Percentiles rank a stretch among this genome's conserved stretches.
phyloP scores from a whole-genome alignment of 2,113 vertebrate species.

The Montifringilla adamsi region DNA sequence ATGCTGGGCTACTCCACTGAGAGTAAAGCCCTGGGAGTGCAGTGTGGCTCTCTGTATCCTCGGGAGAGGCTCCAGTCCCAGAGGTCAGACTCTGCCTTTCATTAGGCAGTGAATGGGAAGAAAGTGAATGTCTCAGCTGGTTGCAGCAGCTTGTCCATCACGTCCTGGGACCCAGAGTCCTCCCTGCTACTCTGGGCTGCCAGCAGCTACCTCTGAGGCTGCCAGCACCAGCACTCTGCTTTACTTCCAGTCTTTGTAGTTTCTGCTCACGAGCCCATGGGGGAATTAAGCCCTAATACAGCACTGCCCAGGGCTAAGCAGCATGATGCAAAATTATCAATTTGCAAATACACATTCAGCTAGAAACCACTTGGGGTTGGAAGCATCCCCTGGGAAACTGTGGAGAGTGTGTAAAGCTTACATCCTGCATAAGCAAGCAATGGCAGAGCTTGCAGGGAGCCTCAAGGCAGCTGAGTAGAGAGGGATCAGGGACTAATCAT shows the following conservation, averaged over 20 bases:
- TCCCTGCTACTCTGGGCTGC: not conserved
- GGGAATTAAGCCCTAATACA: slow-evolving; percentile 22
- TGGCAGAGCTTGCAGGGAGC: not conserved
- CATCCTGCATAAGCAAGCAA: not conserved
- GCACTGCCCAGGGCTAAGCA: slow-evolving; percentile 24
- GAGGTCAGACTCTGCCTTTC: not conserved
- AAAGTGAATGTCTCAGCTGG: not conserved
- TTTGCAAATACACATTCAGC: slow-evolving; percentile 48
- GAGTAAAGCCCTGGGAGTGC: not conserved
- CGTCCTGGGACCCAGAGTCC: not conserved
- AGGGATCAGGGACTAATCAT: not conserved
- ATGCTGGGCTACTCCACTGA: not conserved
- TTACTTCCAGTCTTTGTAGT: not conserved
- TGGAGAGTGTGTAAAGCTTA: not conserved
- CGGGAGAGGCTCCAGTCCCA: not conserved
- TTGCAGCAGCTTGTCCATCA: not conserved
- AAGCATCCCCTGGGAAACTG: not conserved
- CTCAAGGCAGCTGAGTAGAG: not conserved
- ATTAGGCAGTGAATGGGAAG: not conserved
- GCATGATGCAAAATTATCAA: slow-evolving; percentile 25
- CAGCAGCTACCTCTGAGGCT: not conserved
- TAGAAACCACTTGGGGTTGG: not conserved
- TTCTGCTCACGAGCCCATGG: not conserved
- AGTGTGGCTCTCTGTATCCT: not conserved
- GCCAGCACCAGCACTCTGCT: not conserved